Conservation (phyloP, 2,888 invertebrate genomes). For the Tupiocoris notatus region DNA sequence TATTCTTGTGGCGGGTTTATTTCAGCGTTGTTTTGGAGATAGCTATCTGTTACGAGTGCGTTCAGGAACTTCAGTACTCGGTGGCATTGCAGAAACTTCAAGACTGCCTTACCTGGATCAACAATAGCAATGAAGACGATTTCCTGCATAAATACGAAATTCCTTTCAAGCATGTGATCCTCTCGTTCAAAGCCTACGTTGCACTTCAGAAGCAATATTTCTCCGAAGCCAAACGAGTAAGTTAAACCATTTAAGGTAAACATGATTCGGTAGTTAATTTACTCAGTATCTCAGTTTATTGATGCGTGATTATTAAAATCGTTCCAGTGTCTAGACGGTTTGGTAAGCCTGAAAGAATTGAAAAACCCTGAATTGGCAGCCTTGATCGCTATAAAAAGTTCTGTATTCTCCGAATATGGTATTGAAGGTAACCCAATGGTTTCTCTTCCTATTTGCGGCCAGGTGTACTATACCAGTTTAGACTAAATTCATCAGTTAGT, state of each 20-base stretch:
- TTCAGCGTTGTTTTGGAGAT: conserved; percentile 28
- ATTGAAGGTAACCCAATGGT: conserved; percentile 30
- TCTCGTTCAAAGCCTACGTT: conserved; percentile 9
- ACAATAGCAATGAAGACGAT: conserved; percentile 8
- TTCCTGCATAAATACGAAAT: conserved; percentile 21
- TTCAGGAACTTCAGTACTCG: not conserved
- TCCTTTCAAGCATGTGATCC: conserved; percentile 8
- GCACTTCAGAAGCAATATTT: not conserved
- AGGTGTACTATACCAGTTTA: too few species aligned
- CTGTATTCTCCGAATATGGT: conserved; percentile 18
- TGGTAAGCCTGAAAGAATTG: conserved; percentile 4
- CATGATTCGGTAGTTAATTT: too few species aligned
- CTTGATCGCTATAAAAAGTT: conserved; percentile 3
- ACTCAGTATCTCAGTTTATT: not conserved
- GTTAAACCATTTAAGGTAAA: too few species aligned
- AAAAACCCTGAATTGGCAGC: conserved; percentile 3
- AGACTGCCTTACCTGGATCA: conserved; percentile 9
- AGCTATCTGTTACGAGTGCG: conserved; percentile 20
- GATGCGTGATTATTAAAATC: too few species aligned
- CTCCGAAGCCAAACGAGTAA: conserved; percentile 12
- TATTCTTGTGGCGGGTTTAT: too few species aligned
- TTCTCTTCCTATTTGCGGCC: too few species aligned
- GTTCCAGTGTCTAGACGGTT: not conserved
- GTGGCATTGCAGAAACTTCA: conserved; percentile 11
- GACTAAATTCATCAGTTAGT: too few species aligned